Percentiles rank a stretch among this genome's conserved stretches.
These are phyloP conservation scores for Colius striatus DNA, from an alignment of 2,113 vertebrate species.

Conservation along the genomic window DNA sequence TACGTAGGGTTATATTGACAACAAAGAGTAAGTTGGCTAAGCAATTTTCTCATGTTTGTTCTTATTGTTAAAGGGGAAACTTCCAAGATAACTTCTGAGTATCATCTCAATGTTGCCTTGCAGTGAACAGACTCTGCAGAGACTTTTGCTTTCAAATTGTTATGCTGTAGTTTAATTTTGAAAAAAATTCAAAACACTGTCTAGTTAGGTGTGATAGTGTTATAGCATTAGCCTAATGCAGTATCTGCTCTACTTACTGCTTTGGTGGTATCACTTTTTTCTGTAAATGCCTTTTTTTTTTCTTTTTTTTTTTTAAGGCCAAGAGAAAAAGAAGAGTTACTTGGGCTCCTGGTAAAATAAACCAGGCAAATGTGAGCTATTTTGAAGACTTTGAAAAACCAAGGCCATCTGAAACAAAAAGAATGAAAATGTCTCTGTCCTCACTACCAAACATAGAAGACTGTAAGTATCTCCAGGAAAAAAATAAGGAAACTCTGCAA, in stretches of 20 bases:
- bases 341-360: slow-evolving; percentile 89
- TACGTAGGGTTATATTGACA: neutral
- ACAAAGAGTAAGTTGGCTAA: neutral
- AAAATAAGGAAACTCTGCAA: neutral
- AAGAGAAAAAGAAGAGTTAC: slow-evolving; percentile 90
- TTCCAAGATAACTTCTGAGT: neutral
- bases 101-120: neutral
- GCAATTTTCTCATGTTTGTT: neutral
- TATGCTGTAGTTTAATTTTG: neutral
- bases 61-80: neutral
- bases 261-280: neutral
- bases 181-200: neutral
- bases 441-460: slow-evolving; percentile 73
- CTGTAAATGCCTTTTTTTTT: neutral
- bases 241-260: neutral
- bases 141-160: neutral
- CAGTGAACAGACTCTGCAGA: neutral
- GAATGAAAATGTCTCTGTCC: slow-evolving; percentile 36
- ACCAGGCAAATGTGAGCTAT: slow-evolving; percentile 40
- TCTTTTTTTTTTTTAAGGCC: slow-evolving; percentile 70
- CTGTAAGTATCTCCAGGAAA: slow-evolving; percentile 69
- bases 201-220: neutral
- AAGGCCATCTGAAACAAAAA: slow-evolving; percentile 1
- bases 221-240: neutral
- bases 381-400: slow-evolving; percentile 55